phyloP scores from a whole-genome alignment of 1,140 invertebrate species.

The Tribolium madens region DNA sequence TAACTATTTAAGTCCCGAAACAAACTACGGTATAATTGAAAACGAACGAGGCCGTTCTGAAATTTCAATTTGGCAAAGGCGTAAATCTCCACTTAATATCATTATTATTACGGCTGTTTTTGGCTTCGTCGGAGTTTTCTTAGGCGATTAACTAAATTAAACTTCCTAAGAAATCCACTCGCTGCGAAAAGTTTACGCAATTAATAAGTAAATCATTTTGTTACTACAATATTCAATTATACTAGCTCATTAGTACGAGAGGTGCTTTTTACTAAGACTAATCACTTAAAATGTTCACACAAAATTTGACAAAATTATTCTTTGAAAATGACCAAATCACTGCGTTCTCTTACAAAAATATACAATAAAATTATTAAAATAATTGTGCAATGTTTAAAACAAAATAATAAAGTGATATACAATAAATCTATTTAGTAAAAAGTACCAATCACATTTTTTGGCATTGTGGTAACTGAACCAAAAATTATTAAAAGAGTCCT shows the following conservation, averaged over 20 bases:
- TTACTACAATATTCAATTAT: slow-evolving; percentile 45
- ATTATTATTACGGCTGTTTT: slow-evolving; percentile 50
- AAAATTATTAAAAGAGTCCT: no score
- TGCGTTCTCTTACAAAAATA: no score
- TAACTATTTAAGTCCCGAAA: slow-evolving; percentile 44
- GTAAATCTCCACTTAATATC: slow-evolving; percentile 51
- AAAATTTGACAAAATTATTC: no score
- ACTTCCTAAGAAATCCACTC: slow-evolving; percentile 50
- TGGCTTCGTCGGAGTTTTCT: slow-evolving; percentile 37
- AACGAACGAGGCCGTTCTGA: slow-evolving; percentile 45
- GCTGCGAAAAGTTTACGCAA: slow-evolving; percentile 38
- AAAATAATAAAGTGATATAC: no score
- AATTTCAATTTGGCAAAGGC: slow-evolving; percentile 51
- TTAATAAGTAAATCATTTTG: slow-evolving; percentile 48
- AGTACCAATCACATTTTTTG: no score
- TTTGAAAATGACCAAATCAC: no score
- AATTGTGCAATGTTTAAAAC: no score
- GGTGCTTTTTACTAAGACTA: background rate
- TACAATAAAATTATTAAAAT: no score
- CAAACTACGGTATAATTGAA: slow-evolving; percentile 49
- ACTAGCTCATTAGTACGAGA: background rate
- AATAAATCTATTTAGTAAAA: no score
- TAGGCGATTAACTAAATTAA: slow-evolving; percentile 51
- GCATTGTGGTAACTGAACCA: no score
- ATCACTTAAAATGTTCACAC: background rate